Conservation (phyloP, 2,888 invertebrate genomes). For the Philhelius pedissequus region DNA sequence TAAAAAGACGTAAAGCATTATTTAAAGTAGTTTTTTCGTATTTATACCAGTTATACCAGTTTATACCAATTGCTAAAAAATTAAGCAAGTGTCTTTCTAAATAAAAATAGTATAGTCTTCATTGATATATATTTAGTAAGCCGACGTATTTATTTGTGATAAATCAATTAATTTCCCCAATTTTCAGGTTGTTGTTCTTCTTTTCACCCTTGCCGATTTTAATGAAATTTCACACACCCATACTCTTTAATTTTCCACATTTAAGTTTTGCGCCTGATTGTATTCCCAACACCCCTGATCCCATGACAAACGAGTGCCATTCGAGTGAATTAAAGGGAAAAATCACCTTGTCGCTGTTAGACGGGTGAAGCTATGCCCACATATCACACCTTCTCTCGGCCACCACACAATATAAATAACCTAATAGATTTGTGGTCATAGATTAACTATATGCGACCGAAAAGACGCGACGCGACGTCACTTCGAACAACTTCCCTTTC, state of each 20-base stretch:
- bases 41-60: no score
- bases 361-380: conserved; percentile 58
- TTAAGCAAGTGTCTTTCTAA: no score
- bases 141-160: no score
- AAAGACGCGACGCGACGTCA: conserved; percentile 63
- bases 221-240: not conserved
- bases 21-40: no score
- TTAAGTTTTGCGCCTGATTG: not conserved
- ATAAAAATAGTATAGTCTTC: no score
- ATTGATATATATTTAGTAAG: no score
- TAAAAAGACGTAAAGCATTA: no score
- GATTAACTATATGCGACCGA: no score
- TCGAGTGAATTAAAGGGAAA: conserved; percentile 2
- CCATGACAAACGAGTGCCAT: not conserved
- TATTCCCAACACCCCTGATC: not conserved
- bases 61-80: no score
- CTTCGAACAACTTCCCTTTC: conserved; percentile 43
- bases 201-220: not conserved
- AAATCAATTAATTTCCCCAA: no score
- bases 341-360: conserved; percentile 30
- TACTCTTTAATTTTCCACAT: no score
- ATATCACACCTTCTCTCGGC: conserved; percentile 57
- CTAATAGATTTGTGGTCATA: conserved; percentile 59
- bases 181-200: no score
- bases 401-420: conserved; percentile 55